Evolutionary conservation across 2,113 vertebrate species (phyloP), one percentile per base, ranked within the genome.

Genomic region (Centropristis striata): DNA sequence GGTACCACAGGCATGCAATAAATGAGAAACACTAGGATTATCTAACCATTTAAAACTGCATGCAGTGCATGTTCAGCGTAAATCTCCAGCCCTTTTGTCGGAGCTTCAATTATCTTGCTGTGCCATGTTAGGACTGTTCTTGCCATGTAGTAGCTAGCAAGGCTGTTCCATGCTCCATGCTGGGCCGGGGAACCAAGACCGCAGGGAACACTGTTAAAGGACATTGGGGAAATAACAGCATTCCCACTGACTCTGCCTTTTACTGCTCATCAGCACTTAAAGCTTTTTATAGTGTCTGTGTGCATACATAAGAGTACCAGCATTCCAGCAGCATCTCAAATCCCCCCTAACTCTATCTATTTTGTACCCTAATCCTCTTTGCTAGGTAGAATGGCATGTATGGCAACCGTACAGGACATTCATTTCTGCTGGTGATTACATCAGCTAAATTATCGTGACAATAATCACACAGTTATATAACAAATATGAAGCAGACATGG

Each of bases 201-300:
- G 58, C 75, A 39, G 73, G 70, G 83, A 86, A 78, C 70, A 37
- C 75, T 0, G 61, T 83, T 90, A 91, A 84, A 87, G 83, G 85
- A 87, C 80, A 84, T 81, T 23, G n/a, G 89, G 83, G 79, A 83
- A 90, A 92, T 91, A 90, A 92, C 80, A 88, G 75, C 80, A 68
- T 81, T 79, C 86, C 74, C 64, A 80, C 74, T 69, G 73, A 84
- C 74, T 83, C 63, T 15, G 85, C 78, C 82, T 85, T 91, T 91
- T 87, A 77, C 72, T 72, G 75, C 51, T 88, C 81, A 85, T 88
- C 84, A 90, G 87, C 88, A 91, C 85, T 88, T 87, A 78, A 54
- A 74, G 83, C 73, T 90, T 89, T 92, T 92, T 91, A 87, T 86
- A 81, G 75, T 71, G 78, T 83, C 76, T 61, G 51, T 68, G 70